Evolutionary conservation across 2,888 invertebrate genomes (phyloP).

Genomic region (Macrosoma leucophasiata): DNA sequence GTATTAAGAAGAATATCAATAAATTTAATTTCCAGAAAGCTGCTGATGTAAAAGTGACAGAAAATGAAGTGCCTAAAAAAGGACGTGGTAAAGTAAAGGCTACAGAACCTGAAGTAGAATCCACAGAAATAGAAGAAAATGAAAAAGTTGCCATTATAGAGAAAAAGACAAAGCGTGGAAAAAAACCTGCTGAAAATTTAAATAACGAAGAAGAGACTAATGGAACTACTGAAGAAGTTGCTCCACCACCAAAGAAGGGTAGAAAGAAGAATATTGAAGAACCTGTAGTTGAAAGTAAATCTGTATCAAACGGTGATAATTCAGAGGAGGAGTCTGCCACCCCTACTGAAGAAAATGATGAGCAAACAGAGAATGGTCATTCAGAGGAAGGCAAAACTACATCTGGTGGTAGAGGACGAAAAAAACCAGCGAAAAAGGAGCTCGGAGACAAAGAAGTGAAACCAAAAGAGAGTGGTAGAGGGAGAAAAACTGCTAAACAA

Average conservation of each 20-base stretch:
- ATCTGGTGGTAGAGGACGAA: constrained; percentile 43
- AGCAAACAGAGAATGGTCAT: constrained; percentile 44
- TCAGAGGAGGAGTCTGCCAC: constrained; percentile 42
- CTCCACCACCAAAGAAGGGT: constrained; percentile 48
- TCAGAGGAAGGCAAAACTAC: constrained; percentile 29
- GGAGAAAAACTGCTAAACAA: constrained; percentile 44
- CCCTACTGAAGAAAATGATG: constrained; percentile 36
- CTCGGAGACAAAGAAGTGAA: constrained; percentile 32
- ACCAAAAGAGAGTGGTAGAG: constrained; percentile 39
- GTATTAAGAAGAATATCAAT: no score
- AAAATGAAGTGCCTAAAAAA: constrained; percentile 54
- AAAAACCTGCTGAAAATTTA: constrained; percentile 40
- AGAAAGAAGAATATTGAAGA: constrained; percentile 51
- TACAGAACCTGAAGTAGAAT: constrained; percentile 33
- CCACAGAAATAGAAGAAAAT: constrained; percentile 33
- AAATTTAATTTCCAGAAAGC: constrained; percentile 49
- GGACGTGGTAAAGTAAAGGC: constrained; percentile 56
- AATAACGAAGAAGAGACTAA: constrained; percentile 29
- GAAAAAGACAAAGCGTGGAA: constrained; percentile 43
- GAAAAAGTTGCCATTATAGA: constrained; percentile 30
- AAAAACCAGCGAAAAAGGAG: constrained; percentile 54
- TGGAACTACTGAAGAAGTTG: constrained; percentile 39
- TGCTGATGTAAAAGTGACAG: constrained; percentile 47
- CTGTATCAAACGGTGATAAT: constrained; percentile 38
- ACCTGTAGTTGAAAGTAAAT: constrained; percentile 34